These are phyloP conservation scores for Anoplopoma fimbria DNA, from an alignment of 2,113 vertebrate genomes.

Conservation along the genomic window DNA sequence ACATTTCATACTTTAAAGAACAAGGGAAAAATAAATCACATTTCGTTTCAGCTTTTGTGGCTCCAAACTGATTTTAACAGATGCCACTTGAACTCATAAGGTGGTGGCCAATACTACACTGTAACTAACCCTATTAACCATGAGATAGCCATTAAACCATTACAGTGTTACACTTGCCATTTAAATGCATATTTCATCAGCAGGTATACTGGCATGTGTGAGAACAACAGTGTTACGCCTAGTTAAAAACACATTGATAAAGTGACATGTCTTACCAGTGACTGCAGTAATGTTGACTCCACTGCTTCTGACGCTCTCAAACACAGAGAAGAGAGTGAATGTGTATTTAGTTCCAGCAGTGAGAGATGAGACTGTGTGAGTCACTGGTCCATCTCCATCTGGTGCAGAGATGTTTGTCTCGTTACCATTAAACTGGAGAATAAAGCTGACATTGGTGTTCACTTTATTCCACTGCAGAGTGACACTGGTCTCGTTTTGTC, in stretches of 20 bases:
- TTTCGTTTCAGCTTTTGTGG: not conserved
- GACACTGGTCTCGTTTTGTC: constrained; percentile 19
- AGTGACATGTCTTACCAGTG: constrained; percentile 28
- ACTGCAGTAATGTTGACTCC: constrained; percentile 28
- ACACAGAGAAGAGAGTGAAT: constrained; percentile 58
- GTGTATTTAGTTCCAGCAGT: constrained; percentile 41
- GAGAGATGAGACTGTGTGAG: constrained; percentile 35
- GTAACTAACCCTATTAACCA: not conserved
- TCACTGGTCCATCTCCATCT: constrained; percentile 12
- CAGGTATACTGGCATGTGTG: not conserved
- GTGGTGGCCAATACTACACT: not conserved
- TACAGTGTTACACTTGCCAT: not conserved
- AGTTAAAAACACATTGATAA: not conserved
- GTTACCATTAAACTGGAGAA: constrained; percentile 20
- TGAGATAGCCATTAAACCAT: not conserved
- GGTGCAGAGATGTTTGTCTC: constrained; percentile 21
- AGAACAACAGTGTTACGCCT: not conserved
- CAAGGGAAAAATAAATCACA: not conserved
- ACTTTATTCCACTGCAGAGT: constrained; percentile 31
- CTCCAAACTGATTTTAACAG: not conserved
- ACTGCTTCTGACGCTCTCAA: constrained; percentile 12
- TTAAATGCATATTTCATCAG: not conserved
- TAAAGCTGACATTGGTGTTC: not conserved
- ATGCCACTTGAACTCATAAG: not conserved
- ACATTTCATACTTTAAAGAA: too few relatives aligned